Percentiles rank a stretch among this genome's conserved stretches.
These are phyloP conservation scores for Punctoribates punctum DNA, from an alignment of 2,888 invertebrate genomes.

Conservation along the genomic window DNA sequence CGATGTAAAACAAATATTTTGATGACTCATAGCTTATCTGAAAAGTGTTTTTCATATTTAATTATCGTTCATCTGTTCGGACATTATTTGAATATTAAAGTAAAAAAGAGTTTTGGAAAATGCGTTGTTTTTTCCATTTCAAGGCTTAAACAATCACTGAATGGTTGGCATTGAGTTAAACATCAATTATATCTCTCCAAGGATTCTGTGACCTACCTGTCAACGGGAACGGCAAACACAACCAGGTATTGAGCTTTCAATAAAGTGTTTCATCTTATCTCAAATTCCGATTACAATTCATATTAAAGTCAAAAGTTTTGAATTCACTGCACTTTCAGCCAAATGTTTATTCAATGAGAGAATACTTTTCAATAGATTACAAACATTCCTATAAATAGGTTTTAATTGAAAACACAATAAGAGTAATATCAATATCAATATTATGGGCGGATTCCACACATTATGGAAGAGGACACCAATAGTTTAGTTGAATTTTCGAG, in stretches of 20 bases:
- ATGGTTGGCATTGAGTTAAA: neutral
- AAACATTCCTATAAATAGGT: neutral
- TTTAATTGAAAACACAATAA: neutral
- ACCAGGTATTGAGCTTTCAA: neutral
- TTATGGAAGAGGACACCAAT: slow-evolving; percentile 20
- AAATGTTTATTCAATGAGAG: neutral
- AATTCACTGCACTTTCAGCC: neutral
- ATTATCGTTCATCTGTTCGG: neutral
- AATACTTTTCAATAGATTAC: neutral
- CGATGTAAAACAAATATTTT: too few relatives aligned
- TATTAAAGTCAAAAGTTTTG: neutral
- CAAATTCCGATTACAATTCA: too few relatives aligned
- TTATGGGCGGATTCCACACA: neutral
- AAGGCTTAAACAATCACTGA: slow-evolving; percentile 22
- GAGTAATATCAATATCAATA: too few relatives aligned
- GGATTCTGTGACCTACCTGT: neutral
- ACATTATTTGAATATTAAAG: neutral
- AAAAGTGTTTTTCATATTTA: neutral
- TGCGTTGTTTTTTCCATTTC: neutral
- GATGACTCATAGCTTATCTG: too few relatives aligned
- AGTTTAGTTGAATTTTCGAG: neutral
- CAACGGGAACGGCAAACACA: neutral
- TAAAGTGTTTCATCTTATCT: too few relatives aligned
- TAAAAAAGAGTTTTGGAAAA: slow-evolving; percentile 2
- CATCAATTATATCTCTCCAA: neutral